Base-by-base conservation (phyloP, 2,888 invertebrate species). In the Xylota segnis region DNA sequence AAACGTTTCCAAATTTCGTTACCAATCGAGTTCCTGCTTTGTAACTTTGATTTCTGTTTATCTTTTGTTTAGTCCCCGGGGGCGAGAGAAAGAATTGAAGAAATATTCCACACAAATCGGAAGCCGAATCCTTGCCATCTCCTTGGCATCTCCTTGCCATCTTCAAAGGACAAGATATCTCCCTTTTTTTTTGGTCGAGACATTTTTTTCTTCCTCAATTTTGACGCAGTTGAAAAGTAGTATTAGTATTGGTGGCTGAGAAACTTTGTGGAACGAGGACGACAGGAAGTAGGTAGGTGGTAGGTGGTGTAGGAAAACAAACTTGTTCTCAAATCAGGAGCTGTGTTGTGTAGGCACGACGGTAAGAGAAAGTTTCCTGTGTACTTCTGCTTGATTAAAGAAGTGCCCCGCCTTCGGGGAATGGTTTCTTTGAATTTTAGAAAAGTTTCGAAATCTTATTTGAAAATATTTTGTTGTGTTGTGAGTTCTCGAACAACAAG, bases 1-100 rank as follows among this genome's bases (percentile, higher is more conserved):
- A 88, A 88, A 88, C 87, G 83, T 87, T 87, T 88, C 88, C 86
- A 88, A 88, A 88, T 88, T 88, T 88, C 82, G 88, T 88, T 88
- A 88, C 87, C 88, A 87, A 83, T 79, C 40, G 79, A 87, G 87
- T 86, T 86, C 78, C 70, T 74, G 61, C 58, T 91, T 90, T 90
- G 90, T 89, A 91, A 91, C 91, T 91, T 91, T 91, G 91, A 91
- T 91, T 91, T 91, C 89, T 91, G 91, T 91, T 91, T 91, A 90
- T 91, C 91, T 91, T 90, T 88, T 90, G 91, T 90, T 89, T 88
- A 87, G 89, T 89, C 88, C 86, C 75, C 37, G 37, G 10, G 10
- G 56, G 86, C n/a, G 83, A 77, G 70, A 75, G 75, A 82, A 81
- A 47, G 68, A 45, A 61, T n/a, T 4, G 18, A 54, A 56, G 40